These are phyloP conservation scores for Azorinus chamasolen DNA, from an alignment of 2,888 invertebrate genomes.

Conservation along the genomic window DNA sequence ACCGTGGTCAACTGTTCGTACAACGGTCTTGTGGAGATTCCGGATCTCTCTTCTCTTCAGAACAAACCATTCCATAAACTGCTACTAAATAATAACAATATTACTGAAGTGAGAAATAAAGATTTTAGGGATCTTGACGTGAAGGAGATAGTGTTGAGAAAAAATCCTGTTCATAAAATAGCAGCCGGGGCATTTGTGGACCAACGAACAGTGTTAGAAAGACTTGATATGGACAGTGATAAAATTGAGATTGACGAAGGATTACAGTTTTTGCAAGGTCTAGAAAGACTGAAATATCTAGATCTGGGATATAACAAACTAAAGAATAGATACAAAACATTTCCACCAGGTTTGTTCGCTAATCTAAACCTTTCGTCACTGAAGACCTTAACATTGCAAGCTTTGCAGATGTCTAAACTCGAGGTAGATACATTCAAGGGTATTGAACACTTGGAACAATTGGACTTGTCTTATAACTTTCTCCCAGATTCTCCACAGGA, in stretches of 20 bases:
- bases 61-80: conserved; percentile 57
- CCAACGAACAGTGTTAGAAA: conserved; percentile 34
- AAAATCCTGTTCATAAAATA: conserved; percentile 59
- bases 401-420: conserved; percentile 55
- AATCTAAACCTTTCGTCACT: conserved; percentile 46
- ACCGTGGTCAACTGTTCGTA: conserved; percentile 64
- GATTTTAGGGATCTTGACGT: conserved; percentile 56
- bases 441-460: conserved; percentile 56
- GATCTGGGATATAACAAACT: conserved; percentile 58
- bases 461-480: conserved; percentile 62
- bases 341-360: conserved; percentile 53
- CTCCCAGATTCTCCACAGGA: conserved; percentile 54
- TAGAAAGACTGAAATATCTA: conserved; percentile 45
- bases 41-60: conserved; percentile 50
- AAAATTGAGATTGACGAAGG: conserved; percentile 53
- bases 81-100: conserved; percentile 66
- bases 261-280: conserved; percentile 44
- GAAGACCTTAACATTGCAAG: conserved; percentile 42
- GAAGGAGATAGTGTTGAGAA: conserved; percentile 64
- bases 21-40: conserved; percentile 37
- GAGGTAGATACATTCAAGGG: conserved; percentile 52
- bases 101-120: conserved; percentile 43
- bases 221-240: conserved; percentile 48
- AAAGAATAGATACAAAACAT: conserved; percentile 46
- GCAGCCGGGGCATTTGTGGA: conserved; percentile 38